Conservation (phyloP, 2,888 invertebrate genomes). For the Drosophila meridiana region DNA sequence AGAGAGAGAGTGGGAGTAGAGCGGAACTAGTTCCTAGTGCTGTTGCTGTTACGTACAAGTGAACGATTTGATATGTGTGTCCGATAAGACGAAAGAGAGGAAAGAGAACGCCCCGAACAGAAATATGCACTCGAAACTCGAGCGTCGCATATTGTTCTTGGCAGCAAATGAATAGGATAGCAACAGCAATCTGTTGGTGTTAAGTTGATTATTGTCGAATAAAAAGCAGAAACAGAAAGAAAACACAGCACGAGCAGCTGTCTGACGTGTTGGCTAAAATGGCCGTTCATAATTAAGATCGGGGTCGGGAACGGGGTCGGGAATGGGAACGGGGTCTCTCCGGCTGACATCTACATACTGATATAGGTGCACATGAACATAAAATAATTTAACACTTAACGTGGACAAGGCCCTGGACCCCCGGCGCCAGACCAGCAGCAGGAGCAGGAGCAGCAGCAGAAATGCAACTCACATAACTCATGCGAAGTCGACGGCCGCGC, state of each 20-base stretch:
- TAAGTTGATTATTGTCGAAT: constrained; percentile 5
- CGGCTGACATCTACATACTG: constrained; percentile 13
- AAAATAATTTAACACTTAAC: constrained; percentile 78
- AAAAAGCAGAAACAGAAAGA: background rate
- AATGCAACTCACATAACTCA: constrained; percentile 77
- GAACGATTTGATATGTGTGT: constrained; percentile 4
- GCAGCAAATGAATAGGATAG: background rate
- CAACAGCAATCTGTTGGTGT: background rate
- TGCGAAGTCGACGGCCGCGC: constrained; percentile 59
- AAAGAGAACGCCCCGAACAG: background rate
- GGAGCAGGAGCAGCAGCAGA: constrained; percentile 12
- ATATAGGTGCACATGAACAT: constrained; percentile 53
- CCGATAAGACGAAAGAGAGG: background rate
- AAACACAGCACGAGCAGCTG: background rate
- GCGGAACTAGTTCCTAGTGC: constrained; percentile 34
- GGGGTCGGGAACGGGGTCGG: background rate
- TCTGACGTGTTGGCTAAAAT: constrained; percentile 31
- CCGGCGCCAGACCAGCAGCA: background rate
- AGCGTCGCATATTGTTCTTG: background rate
- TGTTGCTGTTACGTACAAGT: constrained; percentile 4
- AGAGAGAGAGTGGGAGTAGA: background rate
- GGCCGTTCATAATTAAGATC: constrained; percentile 60
- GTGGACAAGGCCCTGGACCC: constrained; percentile 37
- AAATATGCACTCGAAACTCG: background rate
- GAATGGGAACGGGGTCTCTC: constrained; percentile 18